Percentiles rank a stretch among this genome's conserved stretches.
These are phyloP conservation scores for Lasioglossum calceatum DNA, from an alignment of 2,888 invertebrate genomes.

Conservation along the genomic window DNA sequence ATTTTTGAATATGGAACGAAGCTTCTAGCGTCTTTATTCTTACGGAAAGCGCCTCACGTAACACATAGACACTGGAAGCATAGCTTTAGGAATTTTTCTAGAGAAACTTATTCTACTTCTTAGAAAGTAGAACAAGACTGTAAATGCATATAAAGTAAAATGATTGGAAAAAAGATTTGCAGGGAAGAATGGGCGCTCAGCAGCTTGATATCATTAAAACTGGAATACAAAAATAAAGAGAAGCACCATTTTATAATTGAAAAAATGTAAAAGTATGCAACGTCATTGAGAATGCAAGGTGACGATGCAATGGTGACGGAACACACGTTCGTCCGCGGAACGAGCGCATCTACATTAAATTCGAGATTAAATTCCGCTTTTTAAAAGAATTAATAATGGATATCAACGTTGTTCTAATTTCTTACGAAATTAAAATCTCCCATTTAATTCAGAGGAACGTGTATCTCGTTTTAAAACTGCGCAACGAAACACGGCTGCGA, in stretches of 20 bases:
- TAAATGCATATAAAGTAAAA: too few species aligned
- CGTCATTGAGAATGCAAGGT: not conserved
- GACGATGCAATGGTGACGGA: not conserved
- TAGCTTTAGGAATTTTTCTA: not conserved
- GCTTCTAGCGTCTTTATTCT: not conserved
- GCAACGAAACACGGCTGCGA: not conserved
- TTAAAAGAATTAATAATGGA: slow-evolving; percentile 11
- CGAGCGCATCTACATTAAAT: not conserved
- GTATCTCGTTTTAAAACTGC: slow-evolving; percentile 4
- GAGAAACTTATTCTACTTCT: not conserved
- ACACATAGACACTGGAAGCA: not conserved
- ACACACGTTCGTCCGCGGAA: not conserved
- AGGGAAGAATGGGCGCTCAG: not conserved
- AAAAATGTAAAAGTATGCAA: not conserved
- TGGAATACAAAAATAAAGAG: not conserved
- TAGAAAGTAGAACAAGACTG: not conserved
- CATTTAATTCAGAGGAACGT: not conserved
- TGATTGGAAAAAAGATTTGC: too few species aligned
- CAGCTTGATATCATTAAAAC: not conserved
- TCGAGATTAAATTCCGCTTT: not conserved
- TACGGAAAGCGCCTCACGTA: not conserved
- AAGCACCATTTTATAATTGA: not conserved
- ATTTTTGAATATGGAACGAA: not conserved
- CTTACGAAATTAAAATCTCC: slow-evolving; percentile 1
- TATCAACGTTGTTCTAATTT: slow-evolving; percentile 2